Conservation (phyloP, 2,797 vertebrate species). For the Premnoplex brunnescens region DNA sequence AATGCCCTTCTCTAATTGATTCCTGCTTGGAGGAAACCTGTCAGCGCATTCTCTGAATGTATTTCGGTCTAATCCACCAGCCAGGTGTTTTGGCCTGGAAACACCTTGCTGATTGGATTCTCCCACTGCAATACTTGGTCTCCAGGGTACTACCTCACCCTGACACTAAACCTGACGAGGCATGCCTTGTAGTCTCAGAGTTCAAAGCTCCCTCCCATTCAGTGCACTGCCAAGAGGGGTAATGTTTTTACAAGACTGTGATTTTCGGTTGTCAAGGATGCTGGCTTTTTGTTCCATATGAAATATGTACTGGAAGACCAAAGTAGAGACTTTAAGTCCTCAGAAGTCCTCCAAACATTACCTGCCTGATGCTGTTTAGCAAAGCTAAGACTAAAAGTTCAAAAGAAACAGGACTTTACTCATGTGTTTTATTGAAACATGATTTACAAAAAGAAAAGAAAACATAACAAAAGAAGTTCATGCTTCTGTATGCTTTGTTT, state of each 20-base stretch:
- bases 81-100: not conserved
- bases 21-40: not conserved
- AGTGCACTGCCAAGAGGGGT: not conserved
- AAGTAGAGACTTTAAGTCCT: not conserved
- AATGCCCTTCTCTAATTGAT: slow-evolving; percentile 5
- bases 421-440: not conserved
- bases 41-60: not conserved
- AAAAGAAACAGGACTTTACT: not conserved
- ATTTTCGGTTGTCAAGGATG: not conserved
- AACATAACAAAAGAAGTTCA: not conserved
- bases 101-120: not conserved
- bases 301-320: not conserved
- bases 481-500: not conserved
- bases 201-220: not conserved
- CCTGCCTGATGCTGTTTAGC: not conserved
- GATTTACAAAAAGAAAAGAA: not conserved
- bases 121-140: not conserved
- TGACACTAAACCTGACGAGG: not conserved
- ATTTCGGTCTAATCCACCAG: slow-evolving; percentile 3
- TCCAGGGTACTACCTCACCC: not conserved
- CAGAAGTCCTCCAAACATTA: not conserved
- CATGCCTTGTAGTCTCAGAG: not conserved
- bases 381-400: not conserved
- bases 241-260: not conserved
- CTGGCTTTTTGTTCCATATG: not conserved